phyloP scores from a whole-genome alignment of 2,113 vertebrate species.

The Brachyhypopomus occidentalis region DNA sequence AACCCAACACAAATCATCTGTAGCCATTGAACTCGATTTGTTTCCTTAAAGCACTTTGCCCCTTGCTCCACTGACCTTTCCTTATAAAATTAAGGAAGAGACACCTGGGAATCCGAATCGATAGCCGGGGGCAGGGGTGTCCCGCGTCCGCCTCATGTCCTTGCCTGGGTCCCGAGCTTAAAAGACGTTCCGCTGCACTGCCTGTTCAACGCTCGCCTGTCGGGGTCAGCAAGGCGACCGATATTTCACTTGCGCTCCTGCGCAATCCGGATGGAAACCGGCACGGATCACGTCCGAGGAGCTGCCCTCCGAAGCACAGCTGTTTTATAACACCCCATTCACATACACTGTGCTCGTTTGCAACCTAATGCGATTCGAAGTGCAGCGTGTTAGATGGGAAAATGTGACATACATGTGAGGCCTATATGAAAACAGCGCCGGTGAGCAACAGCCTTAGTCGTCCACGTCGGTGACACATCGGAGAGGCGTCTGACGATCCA shows the following conservation, averaged over 20 bases:
- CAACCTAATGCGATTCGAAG: background rate
- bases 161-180: background rate
- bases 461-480: conserved; percentile 7
- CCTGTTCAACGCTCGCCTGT: too few species aligned
- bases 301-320: too few species aligned
- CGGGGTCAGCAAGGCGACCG: too few species aligned
- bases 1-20: conserved; percentile 36
- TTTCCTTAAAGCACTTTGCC: conserved; percentile 26
- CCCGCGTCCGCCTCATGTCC: background rate
- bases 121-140: conserved; percentile 35
- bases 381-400: background rate
- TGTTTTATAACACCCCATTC: too few species aligned
- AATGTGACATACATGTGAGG: background rate
- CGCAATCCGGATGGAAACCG: too few species aligned
- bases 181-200: background rate
- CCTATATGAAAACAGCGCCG: background rate
- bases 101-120: conserved; percentile 34
- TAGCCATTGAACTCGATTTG: conserved; percentile 43
- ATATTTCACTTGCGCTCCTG: too few species aligned
- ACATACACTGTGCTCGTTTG: too few species aligned
- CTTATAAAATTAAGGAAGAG: conserved; percentile 38
- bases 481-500: conserved; percentile 43
- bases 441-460: background rate
- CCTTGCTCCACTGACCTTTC: conserved; percentile 35
- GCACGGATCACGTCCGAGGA: too few species aligned